These are phyloP conservation scores for Xanthia togata DNA, from an alignment of 2,888 invertebrate species.

Conservation along the genomic window DNA sequence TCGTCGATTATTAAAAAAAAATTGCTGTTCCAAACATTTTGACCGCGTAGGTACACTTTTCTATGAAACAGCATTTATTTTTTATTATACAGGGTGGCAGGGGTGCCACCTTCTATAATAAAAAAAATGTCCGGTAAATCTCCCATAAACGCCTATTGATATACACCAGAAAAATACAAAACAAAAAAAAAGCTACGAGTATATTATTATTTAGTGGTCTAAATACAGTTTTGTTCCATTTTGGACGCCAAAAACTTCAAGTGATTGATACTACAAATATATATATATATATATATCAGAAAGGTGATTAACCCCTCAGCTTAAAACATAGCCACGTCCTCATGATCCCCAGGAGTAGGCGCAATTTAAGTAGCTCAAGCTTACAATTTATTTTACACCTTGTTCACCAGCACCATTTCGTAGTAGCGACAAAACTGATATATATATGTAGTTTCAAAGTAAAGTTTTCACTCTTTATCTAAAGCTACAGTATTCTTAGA, in stretches of 20 bases:
- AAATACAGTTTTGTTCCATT: not conserved
- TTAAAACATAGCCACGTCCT: not conserved
- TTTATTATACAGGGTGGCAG: too few species aligned
- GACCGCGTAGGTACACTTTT: too few species aligned
- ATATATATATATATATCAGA: too few species aligned
- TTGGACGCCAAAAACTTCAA: not conserved
- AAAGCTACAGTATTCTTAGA: slow-evolving; percentile 33
- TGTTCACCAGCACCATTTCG: too few species aligned
- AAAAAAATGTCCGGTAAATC: too few species aligned
- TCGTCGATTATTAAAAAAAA: too few species aligned
- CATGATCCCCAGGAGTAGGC: not conserved
- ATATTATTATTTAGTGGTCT: not conserved
- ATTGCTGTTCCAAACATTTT: too few species aligned
- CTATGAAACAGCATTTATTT: too few species aligned
- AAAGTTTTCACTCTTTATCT: slow-evolving; percentile 42
- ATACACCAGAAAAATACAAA: not conserved
- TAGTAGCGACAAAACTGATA: slow-evolving; percentile 4
- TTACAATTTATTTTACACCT: not conserved
- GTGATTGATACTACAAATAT: not conserved
- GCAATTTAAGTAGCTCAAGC: not conserved
- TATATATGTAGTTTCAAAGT: slow-evolving; percentile 6
- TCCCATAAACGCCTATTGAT: too few species aligned
- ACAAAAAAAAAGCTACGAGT: not conserved
- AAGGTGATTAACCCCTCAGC: not conserved
- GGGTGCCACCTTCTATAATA: too few species aligned